Conservation (phyloP, 2,888 invertebrate genomes). For the Micropterix aruncella region DNA sequence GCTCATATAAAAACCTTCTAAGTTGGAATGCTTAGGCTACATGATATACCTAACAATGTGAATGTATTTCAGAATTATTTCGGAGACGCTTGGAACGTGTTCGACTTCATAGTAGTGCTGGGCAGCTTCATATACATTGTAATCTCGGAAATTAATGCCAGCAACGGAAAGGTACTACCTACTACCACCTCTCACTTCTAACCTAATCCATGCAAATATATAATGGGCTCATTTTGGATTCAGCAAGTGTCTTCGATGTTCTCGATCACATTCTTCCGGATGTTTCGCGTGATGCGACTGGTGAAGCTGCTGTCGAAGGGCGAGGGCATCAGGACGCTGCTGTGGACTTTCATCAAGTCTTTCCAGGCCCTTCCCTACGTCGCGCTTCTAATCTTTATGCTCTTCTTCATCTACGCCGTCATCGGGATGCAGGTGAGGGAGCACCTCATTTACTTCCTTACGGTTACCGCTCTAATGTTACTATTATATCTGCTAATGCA, state of each 20-base stretch:
- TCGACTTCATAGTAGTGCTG: conserved; percentile 92
- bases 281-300: conserved; percentile 95
- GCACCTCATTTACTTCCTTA: too few relatives aligned
- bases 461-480: too few relatives aligned
- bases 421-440: conserved; percentile 98
- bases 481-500: too few relatives aligned
- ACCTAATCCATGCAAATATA: too few relatives aligned
- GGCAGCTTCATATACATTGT: conserved; percentile 97
- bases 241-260: conserved; percentile 56
- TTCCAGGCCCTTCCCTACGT: conserved; percentile 99
- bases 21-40: too few relatives aligned
- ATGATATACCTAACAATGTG: too few relatives aligned
- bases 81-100: conserved; percentile 95
- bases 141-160: conserved; percentile 90
- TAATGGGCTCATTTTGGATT: conserved; percentile 12
- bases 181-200: too few relatives aligned
- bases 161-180: conserved; percentile 48
- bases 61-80: conserved; percentile 87
- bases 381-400: conserved; percentile 89
- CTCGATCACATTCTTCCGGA: conserved; percentile 88
- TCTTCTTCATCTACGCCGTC: conserved; percentile 99
- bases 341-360: conserved; percentile 99
- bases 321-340: conserved; percentile 90
- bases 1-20: conserved; percentile 6
- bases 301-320: conserved; percentile 94